phyloP scores from a whole-genome alignment of 2,797 vertebrate genomes.

The Cryptoprocta ferox region DNA sequence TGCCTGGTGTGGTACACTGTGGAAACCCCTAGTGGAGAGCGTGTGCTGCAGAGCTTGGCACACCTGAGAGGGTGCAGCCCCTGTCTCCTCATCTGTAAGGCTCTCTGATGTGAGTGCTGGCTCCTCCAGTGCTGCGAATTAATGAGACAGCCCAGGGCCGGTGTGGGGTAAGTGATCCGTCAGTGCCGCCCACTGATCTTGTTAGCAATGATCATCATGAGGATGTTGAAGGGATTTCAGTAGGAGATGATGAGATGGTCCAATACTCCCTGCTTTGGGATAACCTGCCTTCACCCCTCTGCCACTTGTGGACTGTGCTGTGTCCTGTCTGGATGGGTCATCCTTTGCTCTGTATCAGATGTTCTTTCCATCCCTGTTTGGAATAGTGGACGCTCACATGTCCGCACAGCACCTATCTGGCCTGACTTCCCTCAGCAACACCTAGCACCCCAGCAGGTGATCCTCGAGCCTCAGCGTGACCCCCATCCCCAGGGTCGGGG shows the following conservation, averaged over 20 bases:
- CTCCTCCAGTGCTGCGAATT: not conserved
- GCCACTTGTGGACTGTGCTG: not conserved
- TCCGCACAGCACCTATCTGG: not conserved
- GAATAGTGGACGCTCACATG: not conserved
- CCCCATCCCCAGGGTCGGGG: not conserved
- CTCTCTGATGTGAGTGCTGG: too few species aligned
- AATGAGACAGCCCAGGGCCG: not conserved
- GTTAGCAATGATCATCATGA: not conserved
- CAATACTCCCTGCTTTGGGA: not conserved
- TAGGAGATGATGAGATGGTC: not conserved
- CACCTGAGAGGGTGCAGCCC: not conserved
- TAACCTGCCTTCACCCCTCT: not conserved
- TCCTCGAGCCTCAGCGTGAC: not conserved
- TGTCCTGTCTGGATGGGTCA: not conserved
- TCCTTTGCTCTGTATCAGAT: conserved; percentile 1
- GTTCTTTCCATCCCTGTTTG: not conserved
- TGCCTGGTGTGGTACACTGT: not conserved
- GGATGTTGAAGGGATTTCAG: not conserved
- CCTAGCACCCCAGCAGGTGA: not conserved
- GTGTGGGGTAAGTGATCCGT: accelerated
- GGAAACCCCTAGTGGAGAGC: not conserved
- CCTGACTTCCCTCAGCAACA: not conserved
- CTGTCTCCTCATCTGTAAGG: not conserved
- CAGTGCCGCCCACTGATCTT: not conserved
- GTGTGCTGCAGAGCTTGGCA: not conserved